Base-by-base conservation (phyloP, 2,797 vertebrate genomes). In the Kryptolebias ocellatus region DNA sequence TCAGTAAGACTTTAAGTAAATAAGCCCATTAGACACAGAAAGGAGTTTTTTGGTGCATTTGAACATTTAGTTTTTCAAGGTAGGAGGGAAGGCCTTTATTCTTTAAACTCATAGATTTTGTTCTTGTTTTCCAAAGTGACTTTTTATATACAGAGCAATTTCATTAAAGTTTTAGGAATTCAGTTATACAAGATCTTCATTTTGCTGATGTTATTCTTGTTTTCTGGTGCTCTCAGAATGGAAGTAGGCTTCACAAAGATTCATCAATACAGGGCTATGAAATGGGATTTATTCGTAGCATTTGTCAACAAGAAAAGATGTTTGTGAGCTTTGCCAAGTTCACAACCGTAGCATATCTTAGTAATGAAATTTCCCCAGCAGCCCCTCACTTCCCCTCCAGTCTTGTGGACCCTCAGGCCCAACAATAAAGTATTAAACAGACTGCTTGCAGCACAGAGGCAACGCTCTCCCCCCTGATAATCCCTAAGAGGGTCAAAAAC, bases 11-110 rank as follows among this genome's bases (percentile, higher is more conserved):
- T 84, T 66, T 90, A 92, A 92, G 87, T 88, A 90, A 91, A 91
- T 93, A 92, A 94, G 91, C 88, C 86, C 88, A 87, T 92, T 91
- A 88, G 91, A 90, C 83, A 92, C 88, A 88, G 88, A 89, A 87
- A 78, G 79, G 76, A 80, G 78, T 87, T 88, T 88, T 83, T 87
- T 80, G 81, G 83, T 89, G 76, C 65, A 71, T 77, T 79, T 53
- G 71, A 90, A 87, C 80, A 83, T 79, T 80, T 57, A 53, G 64
- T 77, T 66, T 74, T 85, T 53, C 66, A 37, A 56, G 42, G 60
- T 46, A 76, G 61, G 67, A 84, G 67, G 39, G 67, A 84, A 65
- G 39, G 50, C 58, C 61, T 71, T 70, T 53, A 69, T 58, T 72
- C 62, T 74, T 64, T 55, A 63, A 80, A 80, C 56, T 59, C 46